phyloP scores from a whole-genome alignment of 2,888 invertebrate species.

The Bursaphelenchus okinawaensis region DNA sequence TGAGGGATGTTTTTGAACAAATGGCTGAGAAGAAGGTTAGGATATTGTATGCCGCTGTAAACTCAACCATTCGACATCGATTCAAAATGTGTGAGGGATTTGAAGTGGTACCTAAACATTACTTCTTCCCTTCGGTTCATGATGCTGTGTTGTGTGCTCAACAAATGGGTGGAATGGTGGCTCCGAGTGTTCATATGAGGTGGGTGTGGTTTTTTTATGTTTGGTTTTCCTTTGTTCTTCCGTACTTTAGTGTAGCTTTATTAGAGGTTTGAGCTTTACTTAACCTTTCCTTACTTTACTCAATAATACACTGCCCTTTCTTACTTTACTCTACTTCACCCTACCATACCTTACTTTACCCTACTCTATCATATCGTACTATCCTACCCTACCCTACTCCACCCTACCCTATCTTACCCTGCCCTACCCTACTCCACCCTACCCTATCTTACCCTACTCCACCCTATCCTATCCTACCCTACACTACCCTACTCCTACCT shows the following conservation, averaged over 20 bases:
- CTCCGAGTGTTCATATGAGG: slow-evolving; percentile 41
- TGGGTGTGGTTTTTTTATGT: not conserved
- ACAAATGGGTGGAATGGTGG: slow-evolving; percentile 34
- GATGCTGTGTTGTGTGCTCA: slow-evolving; percentile 37
- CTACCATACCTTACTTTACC: too few relatives aligned
- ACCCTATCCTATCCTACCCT: too few relatives aligned
- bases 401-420: too few relatives aligned
- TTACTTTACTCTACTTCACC: too few relatives aligned
- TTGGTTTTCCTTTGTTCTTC: not conserved
- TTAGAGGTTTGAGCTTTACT: not conserved
- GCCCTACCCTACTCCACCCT: too few relatives aligned
- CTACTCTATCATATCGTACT: too few relatives aligned
- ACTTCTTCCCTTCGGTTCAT: slow-evolving; percentile 37
- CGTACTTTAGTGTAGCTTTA: too few relatives aligned
- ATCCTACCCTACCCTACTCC: too few relatives aligned
- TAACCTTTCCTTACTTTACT: too few relatives aligned
- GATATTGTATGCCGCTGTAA: slow-evolving; percentile 30
- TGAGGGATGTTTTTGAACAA: slow-evolving; percentile 32
- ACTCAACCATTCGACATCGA: slow-evolving; percentile 25
- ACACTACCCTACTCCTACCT: too few relatives aligned
- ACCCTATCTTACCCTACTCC: too few relatives aligned
- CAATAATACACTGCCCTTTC: too few relatives aligned
- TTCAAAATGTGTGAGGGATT: slow-evolving; percentile 32
- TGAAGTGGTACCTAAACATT: slow-evolving; percentile 31
- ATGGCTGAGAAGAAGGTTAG: slow-evolving; percentile 30